Evolutionary conservation across 2,888 invertebrate species (phyloP).

Genomic region (Resseliella maxima): DNA sequence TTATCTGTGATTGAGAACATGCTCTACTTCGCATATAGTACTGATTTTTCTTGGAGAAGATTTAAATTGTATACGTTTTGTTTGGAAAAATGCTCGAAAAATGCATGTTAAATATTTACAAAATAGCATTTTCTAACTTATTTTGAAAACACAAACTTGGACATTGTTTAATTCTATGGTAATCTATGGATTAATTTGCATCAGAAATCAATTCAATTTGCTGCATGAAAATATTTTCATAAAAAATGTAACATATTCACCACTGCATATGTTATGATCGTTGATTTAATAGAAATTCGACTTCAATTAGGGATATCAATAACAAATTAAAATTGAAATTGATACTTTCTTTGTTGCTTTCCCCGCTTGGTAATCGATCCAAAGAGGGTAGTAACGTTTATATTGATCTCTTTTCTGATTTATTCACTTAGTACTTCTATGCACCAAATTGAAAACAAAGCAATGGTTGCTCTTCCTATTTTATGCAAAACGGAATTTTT

Average conservation of each 20-base stretch:
- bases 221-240: not conserved
- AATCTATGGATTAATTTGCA: no score
- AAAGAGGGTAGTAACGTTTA: not conserved
- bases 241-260: not conserved
- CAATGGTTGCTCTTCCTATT: slow-evolving; percentile 3
- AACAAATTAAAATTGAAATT: slow-evolving; percentile 56
- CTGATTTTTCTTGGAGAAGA: no score
- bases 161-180: no score
- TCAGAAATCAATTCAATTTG: no score
- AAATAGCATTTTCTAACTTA: no score
- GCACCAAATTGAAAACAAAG: not conserved
- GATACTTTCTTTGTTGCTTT: slow-evolving; percentile 55
- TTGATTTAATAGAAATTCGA: slow-evolving; percentile 19
- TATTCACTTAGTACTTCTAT: not conserved
- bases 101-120: no score
- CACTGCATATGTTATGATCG: not conserved
- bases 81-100: no score
- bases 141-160: no score
- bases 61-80: no score
- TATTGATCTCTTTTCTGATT: not conserved
- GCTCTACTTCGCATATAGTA: no score
- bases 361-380: not conserved
- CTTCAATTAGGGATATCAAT: slow-evolving; percentile 34
- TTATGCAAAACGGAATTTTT: not conserved
- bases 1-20: slow-evolving; percentile 27